Evolutionary conservation across 2,888 invertebrate species (phyloP), one percentile per base, ranked within the genome.

Genomic region (Ethmia dodecea): DNA sequence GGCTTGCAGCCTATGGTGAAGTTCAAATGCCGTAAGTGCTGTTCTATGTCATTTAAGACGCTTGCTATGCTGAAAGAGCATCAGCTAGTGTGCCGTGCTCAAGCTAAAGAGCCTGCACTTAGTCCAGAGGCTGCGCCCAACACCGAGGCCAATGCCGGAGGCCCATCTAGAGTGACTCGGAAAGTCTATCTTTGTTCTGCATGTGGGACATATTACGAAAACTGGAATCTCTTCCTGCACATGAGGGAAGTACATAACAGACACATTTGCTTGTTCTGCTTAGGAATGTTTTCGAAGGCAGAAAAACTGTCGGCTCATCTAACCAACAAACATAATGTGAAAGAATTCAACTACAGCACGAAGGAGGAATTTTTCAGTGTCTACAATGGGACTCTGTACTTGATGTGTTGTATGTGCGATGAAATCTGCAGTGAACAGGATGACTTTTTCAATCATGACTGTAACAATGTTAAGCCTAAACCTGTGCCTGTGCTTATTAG

Each of bases 221-320:
- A 93, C 57, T 94, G 94, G 93, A 93, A 94, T 75, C 87, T 95
- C 40, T 95, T 94, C 65, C 73, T 94, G 28, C 95, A 95, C 55
- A 94, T 95, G 91, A 88, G 93, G 34, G 94, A 94, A 60, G 90
- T 92, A 38, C 95, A 96, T 68, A 91, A 91, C 52, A 89, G 94
- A 34, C 93, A 92, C 61, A 92, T 94, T 52, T 96, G 95, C 66
- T 79, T 95, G 33, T 94, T 93, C 74, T 95, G 95, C 66, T 86
- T 94, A 43, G 93, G 93, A 31, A 92, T 94, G 89, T 95, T 94
- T 78, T 91, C 92, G 18, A 91, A 91, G 54, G 92, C 94, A 5
- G 94, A 94, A 54, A 92, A 93, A 58, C 76, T 96, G 25, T 91
- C 93, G 27, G 84, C 92, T 51, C 95, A 96, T 78, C 81, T 95